Evolutionary conservation across 2,113 vertebrate genomes (phyloP), one percentile per base, ranked within the genome.

Genomic region (Rhinogobius similis): DNA sequence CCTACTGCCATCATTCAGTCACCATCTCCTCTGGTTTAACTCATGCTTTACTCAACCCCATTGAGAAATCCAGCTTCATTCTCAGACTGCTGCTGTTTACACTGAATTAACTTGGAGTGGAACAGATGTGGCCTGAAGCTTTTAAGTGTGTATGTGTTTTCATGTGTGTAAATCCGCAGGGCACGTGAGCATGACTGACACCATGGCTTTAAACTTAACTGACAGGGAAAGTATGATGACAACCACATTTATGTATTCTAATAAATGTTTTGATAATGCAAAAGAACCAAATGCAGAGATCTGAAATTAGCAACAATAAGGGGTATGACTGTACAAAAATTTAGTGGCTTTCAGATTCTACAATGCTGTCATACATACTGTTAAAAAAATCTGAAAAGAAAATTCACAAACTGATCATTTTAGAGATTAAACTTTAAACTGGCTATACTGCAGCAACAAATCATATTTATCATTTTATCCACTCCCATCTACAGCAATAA

Each of bases 41-140:
- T 66, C 2, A 10, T 18, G 5, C 53, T 69, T 61, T 29, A 53
- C 72, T 48, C 44, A 52, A 32, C 70, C 62, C 85, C 90, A 88
- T 84, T 85, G 86, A 91, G 78, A 85, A 90, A 83, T 81, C 70
- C 38, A 56, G 72, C 58, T 72, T 66, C 86, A 74, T 82, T 87
- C 77, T 79, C 39, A 77, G 69, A 87, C 68, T 73, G 70, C 67
- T 0, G 41, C 46, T 78, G 68, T 82, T 87, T 72, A 58, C 69
- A 63, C 4, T 87, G 78, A 83, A 82, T 83, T 81, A 80, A 79
- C 77, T 66, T 11, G 67, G 70, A 64, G 68, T 39, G 73, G 27
- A 86, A 77, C 82, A 82, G 87, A 87, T 88, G 87, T 75, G 79
- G 62, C 23, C 9, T 11, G 5, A 56, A 62, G 66, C 76, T 70